Evolutionary conservation across 2,888 invertebrate genomes (phyloP), one percentile per base, ranked within the genome.

Genomic region (Zaprionus obscuricornis): DNA sequence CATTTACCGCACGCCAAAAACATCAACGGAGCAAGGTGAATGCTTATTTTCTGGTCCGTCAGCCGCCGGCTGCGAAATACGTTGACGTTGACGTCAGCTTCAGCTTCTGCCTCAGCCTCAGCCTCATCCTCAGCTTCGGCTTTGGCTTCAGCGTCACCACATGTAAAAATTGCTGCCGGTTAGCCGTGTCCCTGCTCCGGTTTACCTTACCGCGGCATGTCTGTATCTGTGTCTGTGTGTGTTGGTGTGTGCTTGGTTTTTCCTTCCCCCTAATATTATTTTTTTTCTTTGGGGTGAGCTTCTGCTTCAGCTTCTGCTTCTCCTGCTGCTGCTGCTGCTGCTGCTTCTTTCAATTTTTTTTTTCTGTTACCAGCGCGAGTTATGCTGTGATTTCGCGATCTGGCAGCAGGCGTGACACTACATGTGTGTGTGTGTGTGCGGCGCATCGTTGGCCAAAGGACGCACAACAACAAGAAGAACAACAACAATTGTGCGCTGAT

Each of bases 1-100:
- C 81, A 74, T 83, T 83, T 79, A 83, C 84, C 74, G 66, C 84
- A 76, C 70, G 81, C 78, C 81, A 78, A 83, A 78, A 81, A 71
- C 77, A 77, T 75, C 83, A 82, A 63, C 78, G 57, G 64, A 34
- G 49, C 57, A 69, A 73, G 57, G 74, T 68, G 70, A 77, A 75
- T 81, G 79, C 83, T 81, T 81, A 81, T 81, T 81, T 81, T 81
- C 81, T 81, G 81, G 81, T 81, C 81, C 83, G 81, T 81, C 85
- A 85, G 85, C 78, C 82, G 82, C 82, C 82, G 71, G 81, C 68
- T 72, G 81, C n/a, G n/a, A n/a, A n/a, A n/a, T n/a, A 84, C 59
- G 83, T 71, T 68, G 66, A 68, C 81, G 73, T 45, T 36, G 34
- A 13, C 50, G 40, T 14, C 33, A 34, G 7, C 17, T 16, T 7